Evolutionary conservation across 37 sponge, comb jelly and placozoan species (phyloP), one percentile per base, ranked within the genome.

Genomic region (Diacarnus erythraeanus): DNA sequence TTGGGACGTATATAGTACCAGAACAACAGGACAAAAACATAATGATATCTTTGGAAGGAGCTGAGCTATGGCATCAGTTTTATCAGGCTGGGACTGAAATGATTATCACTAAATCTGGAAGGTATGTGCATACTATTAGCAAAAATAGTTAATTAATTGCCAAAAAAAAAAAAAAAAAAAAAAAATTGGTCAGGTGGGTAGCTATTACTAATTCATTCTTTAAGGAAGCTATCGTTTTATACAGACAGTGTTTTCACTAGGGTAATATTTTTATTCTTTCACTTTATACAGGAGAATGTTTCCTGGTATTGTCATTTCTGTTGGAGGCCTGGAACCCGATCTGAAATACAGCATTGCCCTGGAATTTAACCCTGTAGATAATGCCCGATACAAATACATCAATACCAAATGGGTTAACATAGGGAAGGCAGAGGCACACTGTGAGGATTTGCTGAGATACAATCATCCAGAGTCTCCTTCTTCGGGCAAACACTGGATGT

Each of bases 81-180:
- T 74, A 80, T 56, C 42, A 75, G 0, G 86, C 82, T 18, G 89
- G 80, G 34, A 94, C 92, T 0, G 97, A 97, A 69, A 97, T 97
- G 97, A 91, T 97, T 75, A 97, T 97, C 70, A 97, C 97, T 3
- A 91, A 83, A 42, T 72, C 87, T 20, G 94, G 94, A 78, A 89
- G 94, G 94, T 89, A 69, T 57, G 71, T 6, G 18, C 51, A 47
- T 47, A 6, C 12, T 15, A n/a, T n/a, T n/a, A 41, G 25, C 15
- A 3, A 36, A 40, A 9, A 30, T 42, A 47, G 31, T 31, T 39
- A 38, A 6, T 72, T 38, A 2, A 12, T 57, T 23, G 0, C 41
- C 27, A 40, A 40, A 39, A 9, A 12, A 4, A 33, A 34, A 1
- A 25, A 42, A 26, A 60, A 22, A 8, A 31, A 31, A 31, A 2